Evolutionary conservation across 2,797 vertebrate species (phyloP).

Genomic region (Novumbra hubbsi): DNA sequence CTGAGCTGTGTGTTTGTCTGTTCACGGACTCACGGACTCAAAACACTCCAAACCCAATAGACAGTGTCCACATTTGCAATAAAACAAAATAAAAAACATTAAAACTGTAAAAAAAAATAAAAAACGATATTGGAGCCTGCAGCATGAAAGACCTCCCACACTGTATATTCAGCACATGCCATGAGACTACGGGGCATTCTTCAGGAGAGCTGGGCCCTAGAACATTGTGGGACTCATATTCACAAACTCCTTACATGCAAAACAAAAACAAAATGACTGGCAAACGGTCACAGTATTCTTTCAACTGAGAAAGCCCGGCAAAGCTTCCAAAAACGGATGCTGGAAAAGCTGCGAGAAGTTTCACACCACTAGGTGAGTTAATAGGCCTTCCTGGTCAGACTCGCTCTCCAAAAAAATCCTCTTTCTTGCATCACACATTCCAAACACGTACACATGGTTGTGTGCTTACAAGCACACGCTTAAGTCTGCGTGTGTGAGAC

Average conservation of each 20-base stretch:
- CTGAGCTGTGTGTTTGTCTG: conserved; percentile 21
- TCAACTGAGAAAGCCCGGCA: conserved; percentile 43
- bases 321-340: conserved; percentile 26
- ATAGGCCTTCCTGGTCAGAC: conserved; percentile 5
- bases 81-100: conserved; percentile 27
- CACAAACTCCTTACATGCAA: conserved; percentile 21
- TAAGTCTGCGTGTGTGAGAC: conserved; percentile 42
- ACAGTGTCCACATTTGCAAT: not conserved
- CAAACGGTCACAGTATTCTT: conserved; percentile 55
- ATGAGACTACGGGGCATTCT: conserved; percentile 43
- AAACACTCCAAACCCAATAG: conserved; percentile 8
- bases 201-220: conserved; percentile 45
- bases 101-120: conserved; percentile 37
- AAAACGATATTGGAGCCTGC: conserved; percentile 53
- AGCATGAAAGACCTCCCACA: conserved; percentile 48
- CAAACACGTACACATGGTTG: conserved; percentile 37
- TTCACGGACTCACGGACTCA: not conserved
- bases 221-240: conserved; percentile 34
- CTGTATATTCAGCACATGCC: conserved; percentile 63
- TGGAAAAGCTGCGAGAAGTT: conserved; percentile 19
- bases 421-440: conserved; percentile 33
- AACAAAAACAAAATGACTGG: conserved; percentile 41
- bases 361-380: conserved; percentile 25
- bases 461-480: not conserved
- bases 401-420: conserved; percentile 8